phyloP scores from a whole-genome alignment of 2,113 vertebrate species.

The Aegypius monachus region DNA sequence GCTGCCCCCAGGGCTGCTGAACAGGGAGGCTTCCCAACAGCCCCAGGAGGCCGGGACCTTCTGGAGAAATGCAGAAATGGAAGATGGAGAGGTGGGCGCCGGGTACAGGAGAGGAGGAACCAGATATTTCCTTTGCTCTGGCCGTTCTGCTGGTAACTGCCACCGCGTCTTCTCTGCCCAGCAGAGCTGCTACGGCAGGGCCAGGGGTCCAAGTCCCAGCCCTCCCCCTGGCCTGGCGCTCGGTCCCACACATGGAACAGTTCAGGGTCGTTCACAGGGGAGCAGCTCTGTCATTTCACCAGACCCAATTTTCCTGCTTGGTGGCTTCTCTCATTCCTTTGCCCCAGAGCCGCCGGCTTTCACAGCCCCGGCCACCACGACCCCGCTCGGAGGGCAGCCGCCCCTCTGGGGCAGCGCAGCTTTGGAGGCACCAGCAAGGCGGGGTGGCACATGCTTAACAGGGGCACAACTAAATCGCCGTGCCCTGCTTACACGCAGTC shows the following conservation, averaged over 20 bases:
- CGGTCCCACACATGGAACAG: accelerated
- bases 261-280: background rate
- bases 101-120: background rate
- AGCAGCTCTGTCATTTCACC: background rate
- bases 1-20: background rate
- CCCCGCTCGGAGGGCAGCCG: background rate
- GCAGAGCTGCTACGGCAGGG: background rate
- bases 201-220: background rate
- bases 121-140: background rate
- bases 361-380: accelerated
- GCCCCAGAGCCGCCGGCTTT: background rate
- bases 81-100: background rate
- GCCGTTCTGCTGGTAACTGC: background rate
- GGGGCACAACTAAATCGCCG: background rate
- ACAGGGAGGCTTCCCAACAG: background rate
- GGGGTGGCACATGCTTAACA: accelerated
- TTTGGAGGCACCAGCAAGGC: background rate
- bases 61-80: background rate
- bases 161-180: background rate
- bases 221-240: background rate
- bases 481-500: background rate
- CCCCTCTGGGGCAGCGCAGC: background rate
- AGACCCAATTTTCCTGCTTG: background rate
- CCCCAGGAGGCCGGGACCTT: background rate
- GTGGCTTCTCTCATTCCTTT: background rate